phyloP scores from a whole-genome alignment of 1,140 invertebrate genomes.

The Panulirus ornatus region DNA sequence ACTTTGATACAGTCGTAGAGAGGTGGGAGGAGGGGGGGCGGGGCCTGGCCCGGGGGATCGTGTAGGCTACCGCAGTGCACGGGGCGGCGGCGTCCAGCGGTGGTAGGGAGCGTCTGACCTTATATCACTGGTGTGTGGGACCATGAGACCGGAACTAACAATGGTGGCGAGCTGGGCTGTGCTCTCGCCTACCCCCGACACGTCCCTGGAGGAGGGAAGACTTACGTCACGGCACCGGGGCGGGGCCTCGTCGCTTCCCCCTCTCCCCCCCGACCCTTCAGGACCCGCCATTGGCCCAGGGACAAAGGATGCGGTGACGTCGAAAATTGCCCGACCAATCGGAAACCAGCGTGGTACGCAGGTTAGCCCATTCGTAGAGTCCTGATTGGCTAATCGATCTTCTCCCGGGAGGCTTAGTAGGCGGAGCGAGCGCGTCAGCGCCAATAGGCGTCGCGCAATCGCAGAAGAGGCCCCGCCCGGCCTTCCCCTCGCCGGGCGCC shows the following conservation, averaged over 20 bases:
- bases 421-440: background rate
- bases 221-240: conserved; percentile 8
- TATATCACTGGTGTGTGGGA: background rate
- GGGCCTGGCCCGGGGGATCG: too few relatives aligned
- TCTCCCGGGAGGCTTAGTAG: background rate
- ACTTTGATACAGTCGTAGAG: too few relatives aligned
- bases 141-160: background rate
- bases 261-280: background rate
- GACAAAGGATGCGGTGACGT: conserved; percentile 31
- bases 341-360: background rate
- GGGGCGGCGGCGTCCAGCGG: background rate
- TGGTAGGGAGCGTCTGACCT: too few relatives aligned
- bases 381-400: background rate
- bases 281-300: conserved; percentile 27
- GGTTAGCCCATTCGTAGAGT: background rate
- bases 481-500: background rate
- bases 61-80: too few relatives aligned
- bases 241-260: background rate
- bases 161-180: background rate
- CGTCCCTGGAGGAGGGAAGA: conserved; percentile 32
- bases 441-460: conserved; percentile 7
- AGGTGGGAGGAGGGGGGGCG: too few relatives aligned
- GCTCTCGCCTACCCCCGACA: background rate
- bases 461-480: conserved; percentile 18
- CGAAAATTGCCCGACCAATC: conserved; percentile 33